Evolutionary conservation across 35 echinoderm and acorn worm genomes (phyloP), one percentile per base, ranked within the genome.

Genomic region (Apostichopus californicus): DNA sequence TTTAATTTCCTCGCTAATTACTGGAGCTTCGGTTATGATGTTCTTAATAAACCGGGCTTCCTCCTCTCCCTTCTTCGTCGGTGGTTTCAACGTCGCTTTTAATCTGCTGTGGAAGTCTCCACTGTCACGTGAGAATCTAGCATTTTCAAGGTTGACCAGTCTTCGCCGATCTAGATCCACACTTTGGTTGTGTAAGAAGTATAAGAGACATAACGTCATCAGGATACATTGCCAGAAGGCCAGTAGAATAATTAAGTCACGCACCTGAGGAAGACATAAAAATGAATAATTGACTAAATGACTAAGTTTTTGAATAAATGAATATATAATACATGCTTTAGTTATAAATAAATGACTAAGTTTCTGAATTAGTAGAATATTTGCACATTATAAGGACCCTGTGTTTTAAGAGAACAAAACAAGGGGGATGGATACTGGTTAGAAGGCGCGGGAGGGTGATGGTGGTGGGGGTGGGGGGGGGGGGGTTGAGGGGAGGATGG

Each of bases 141-240:
- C 13, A 9, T 21, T 15, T 57, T 87, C 83, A 61, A 61, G 12
- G 56, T 61, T 65, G 9, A 61, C 56, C 83, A 87, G 9, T 22
- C 83, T 57, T 21, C 20, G 83, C 5, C 11, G 55, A 26, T 87
- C 55, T 1, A 87, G 83, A 20, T 21, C 56, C 21, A 87, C 65
- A 77, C 87, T 90, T 90, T 90, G 89, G n/a, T 91, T 91, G 59
- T 91, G 89, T 17, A 91, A 73, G 20, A 91, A 91, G 26, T 91
- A 91, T 57, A 91, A 73, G 2, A 91, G 77, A 20, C 89, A 91
- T 34, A 78, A 22, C 6, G 89, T 91, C 89, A 91, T 91, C 72
- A 91, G 46, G 23, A 91, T 91, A 22, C 77, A 91, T 73, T 91
- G 89, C 89, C 89, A 91, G 54, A 91, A 91, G 0, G 55, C 89